A percentile compares a stretch with the other conserved stretches of the same genome.
Conservation (phyloP, 2,113 vertebrate genomes). For the Psophia crepitans region DNA sequence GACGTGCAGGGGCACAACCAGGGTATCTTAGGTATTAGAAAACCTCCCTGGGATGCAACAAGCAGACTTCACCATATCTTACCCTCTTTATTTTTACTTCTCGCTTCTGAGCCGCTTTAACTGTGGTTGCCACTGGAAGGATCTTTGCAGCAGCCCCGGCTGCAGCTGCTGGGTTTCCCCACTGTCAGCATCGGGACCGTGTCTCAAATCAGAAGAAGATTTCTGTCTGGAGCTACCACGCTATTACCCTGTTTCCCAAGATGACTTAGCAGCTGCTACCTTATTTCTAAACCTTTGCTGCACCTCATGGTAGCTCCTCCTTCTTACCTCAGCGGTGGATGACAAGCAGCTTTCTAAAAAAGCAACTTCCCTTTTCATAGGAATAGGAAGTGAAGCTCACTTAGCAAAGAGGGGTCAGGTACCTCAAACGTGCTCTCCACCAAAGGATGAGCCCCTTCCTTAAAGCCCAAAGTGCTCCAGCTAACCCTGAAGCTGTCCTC, state of each 20-base stretch:
- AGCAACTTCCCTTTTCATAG: slow-evolving; percentile 43
- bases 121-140: rapidly evolving
- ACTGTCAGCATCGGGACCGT: rapidly evolving
- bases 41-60: neutral
- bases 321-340: neutral
- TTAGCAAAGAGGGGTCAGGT: neutral
- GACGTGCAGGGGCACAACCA: neutral
- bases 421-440: neutral
- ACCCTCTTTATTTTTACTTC: neutral
- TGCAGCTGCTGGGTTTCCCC: neutral
- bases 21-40: neutral
- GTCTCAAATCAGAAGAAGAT: neutral
- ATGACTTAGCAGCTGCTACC: neutral
- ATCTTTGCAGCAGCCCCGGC: neutral
- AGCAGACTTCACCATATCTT: neutral
- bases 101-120: neutral
- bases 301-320: neutral
- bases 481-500: neutral
- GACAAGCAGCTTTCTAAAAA: slow-evolving; percentile 5
- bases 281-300: neutral
- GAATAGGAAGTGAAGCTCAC: slow-evolving; percentile 19
- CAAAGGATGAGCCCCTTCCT: neutral
- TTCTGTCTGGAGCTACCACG: neutral
- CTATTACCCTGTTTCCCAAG: neutral
- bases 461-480: neutral